Conservation (phyloP, 1,140 invertebrate species). For the Drosophila ogumai region DNA sequence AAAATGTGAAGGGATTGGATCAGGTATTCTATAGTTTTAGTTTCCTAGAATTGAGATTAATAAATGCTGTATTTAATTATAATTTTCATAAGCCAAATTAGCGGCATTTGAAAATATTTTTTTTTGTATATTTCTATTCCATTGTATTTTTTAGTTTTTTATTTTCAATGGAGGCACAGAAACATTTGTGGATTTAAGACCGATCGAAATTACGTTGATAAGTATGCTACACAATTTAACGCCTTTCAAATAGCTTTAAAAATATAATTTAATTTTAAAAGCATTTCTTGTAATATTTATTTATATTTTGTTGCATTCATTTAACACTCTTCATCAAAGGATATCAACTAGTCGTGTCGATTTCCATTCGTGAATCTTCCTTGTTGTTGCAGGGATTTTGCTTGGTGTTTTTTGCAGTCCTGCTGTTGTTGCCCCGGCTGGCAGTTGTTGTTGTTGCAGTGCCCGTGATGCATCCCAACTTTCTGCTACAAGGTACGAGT, state of each 20-base stretch:
- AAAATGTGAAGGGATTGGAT: too few species aligned
- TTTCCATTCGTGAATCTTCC: slow-evolving; percentile 5
- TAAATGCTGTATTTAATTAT: too few species aligned
- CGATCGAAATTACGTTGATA: neutral
- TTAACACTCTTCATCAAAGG: neutral
- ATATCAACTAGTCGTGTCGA: slow-evolving; percentile 14
- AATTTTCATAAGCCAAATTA: too few species aligned
- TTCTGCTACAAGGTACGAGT: slow-evolving; percentile 75
- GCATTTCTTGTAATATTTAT: neutral
- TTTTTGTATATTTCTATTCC: too few species aligned
- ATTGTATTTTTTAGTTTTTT: too few species aligned
- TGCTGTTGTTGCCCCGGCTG: slow-evolving; percentile 30
- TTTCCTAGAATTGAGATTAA: too few species aligned
- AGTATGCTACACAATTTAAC: neutral
- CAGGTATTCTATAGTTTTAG: too few species aligned
- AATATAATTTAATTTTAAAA: too few species aligned
- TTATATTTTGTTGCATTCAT: slow-evolving; percentile 6
- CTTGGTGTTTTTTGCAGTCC: slow-evolving; percentile 43
- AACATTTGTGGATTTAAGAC: neutral
- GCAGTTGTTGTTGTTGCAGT: slow-evolving; percentile 35
- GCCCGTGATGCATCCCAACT: slow-evolving; percentile 70
- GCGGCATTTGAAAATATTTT: too few species aligned
- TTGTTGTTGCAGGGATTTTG: slow-evolving; percentile 48
- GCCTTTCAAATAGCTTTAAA: too few species aligned
- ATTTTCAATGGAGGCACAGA: too few species aligned